phyloP scores from a whole-genome alignment of 2,888 invertebrate genomes.

The Eupithecia inturbata region DNA sequence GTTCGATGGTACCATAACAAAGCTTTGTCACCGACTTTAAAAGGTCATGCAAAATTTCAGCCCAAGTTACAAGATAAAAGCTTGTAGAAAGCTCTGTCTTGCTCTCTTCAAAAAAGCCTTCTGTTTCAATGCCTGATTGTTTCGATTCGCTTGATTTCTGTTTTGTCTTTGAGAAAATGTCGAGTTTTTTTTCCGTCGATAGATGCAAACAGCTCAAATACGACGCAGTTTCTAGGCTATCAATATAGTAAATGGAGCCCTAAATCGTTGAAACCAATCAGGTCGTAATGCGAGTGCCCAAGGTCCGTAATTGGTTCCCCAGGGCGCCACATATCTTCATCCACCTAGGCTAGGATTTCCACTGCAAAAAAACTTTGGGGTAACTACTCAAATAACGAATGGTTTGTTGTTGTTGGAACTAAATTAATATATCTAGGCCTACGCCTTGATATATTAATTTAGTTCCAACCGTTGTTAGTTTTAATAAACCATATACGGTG shows the following conservation, averaged over 20 bases:
- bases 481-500: too few relatives aligned
- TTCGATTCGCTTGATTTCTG: too few relatives aligned
- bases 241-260: constrained; percentile 13
- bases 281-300: constrained; percentile 23
- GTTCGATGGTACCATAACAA: too few relatives aligned
- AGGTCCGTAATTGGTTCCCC: constrained; percentile 32
- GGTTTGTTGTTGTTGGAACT: not conserved
- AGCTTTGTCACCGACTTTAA: too few relatives aligned
- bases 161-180: not conserved
- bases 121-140: not conserved
- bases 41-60: too few relatives aligned
- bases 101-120: not conserved
- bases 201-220: not conserved
- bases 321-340: constrained; percentile 25
- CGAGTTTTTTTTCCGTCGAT: not conserved
- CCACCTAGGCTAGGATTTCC: constrained; percentile 9
- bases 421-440: not conserved
- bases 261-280: constrained; percentile 22
- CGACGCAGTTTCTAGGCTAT: not conserved
- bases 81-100: not conserved
- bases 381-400: not conserved
- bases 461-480: too few relatives aligned
- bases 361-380: constrained; percentile 11
- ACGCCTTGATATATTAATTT: too few relatives aligned
- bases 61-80: too few relatives aligned